Evolutionary conservation across 2,797 vertebrate genomes (phyloP), one percentile per base, ranked within the genome.

Genomic region (Bovichtus variegatus): DNA sequence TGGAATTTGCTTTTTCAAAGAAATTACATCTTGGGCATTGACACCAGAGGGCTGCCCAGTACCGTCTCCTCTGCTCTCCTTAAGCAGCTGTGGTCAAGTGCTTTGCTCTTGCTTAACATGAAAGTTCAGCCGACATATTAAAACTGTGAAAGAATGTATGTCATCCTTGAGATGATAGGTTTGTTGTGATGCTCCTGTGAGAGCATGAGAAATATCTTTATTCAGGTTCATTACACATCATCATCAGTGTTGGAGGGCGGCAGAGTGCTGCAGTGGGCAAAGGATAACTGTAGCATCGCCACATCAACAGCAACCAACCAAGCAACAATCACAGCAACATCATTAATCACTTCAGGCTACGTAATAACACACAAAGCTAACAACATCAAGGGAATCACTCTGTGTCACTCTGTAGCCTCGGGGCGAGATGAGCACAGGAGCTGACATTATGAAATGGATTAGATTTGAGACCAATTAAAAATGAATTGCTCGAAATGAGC

Each of bases 381-480:
- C 74, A 85, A 88, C 84, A 90, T 84, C 87, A 83, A 85, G 84
- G 77, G 80, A 88, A 86, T 86, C 73, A 40, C 57, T 87, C 51
- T 19, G 66, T 82, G 88, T 91, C 91, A 90, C 79, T 88, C 87
- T 79, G 77, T 71, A 40, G 78, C 81, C 74, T 71, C 25, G 5
- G 76, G 76, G 74, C 36, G 2, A 90, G 90, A 93, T 78, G 84
- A 91, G 87, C 78, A 90, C 89, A 69, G 72, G 80, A 81, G 88
- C 89, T 89, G 93, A 93, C 93, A 86, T 92, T 89, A 93, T 83
- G 81, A 91, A 95, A 95, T 92, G 81, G 90, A 94, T 95, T 94
- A 92, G 87, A 94, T 94, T 93, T 94, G 89, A 94, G 91, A 85
- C 93, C 94, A 95, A 95, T 95, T 94, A 96, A 94, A 95, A 94